phyloP scores from a whole-genome alignment of 2,888 invertebrate genomes.

The Adineta ricciae region DNA sequence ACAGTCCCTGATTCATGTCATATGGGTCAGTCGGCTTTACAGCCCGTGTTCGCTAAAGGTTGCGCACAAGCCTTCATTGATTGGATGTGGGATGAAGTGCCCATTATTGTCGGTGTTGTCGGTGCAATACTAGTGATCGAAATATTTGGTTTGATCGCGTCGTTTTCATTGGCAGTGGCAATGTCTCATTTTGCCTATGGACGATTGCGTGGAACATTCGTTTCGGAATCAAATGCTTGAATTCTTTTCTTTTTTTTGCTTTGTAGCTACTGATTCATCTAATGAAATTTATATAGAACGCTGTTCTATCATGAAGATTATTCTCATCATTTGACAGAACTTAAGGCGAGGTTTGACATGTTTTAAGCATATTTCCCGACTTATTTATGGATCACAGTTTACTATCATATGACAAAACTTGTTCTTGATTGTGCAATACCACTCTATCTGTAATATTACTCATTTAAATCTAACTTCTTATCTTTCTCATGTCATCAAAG shows the following conservation, averaged over 20 bases:
- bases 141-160: not conserved
- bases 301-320: too few species aligned
- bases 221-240: too few species aligned
- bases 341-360: too few species aligned
- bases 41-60: not conserved
- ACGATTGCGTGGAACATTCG: not conserved
- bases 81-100: not conserved
- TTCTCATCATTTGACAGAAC: too few species aligned
- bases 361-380: too few species aligned
- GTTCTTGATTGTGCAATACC: not conserved
- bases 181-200: not conserved
- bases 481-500: not conserved
- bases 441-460: not conserved
- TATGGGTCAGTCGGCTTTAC: not conserved
- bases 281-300: too few species aligned
- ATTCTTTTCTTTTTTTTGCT: too few species aligned
- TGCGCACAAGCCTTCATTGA: not conserved
- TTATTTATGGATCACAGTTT: not conserved
- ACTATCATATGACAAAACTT: not conserved
- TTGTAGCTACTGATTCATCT: too few species aligned
- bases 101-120: not conserved
- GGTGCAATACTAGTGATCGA: not conserved
- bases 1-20: not conserved
- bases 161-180: not conserved
- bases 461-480: not conserved